Evolutionary conservation across 2,888 invertebrate genomes (phyloP), one percentile per base, ranked within the genome.

Genomic region (Brenthis ino): DNA sequence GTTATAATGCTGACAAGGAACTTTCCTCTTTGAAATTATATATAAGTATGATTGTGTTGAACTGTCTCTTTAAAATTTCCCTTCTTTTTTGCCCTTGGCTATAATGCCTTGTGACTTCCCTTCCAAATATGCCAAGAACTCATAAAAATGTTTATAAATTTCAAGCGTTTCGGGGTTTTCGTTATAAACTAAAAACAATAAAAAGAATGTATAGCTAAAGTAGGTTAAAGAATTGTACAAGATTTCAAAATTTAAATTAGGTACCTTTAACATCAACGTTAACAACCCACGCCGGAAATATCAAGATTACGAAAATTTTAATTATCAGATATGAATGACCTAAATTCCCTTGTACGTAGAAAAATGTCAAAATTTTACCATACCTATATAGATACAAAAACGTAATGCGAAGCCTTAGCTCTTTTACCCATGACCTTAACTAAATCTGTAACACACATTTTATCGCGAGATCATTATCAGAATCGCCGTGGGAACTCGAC

Each of bases 401-500:
- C 11, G 37, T 48, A 28, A 28, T 50, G 5, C 33, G 12, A 60
- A n/a, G 16, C 11, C 14, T 6, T 50, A 50, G 20, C 64, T 37
- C 13, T 37, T 53, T 51, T 69, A 53, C 60, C 43, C 58, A 48
- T 67, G 70, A 74, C 76, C 74, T 71, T 74, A 56, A 4, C 37
- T 57, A 57, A 60, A 71, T 73, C 71, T 67, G 67, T 70, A 65
- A 73, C 67, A 64, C 65, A 64, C 66, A 72, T 67, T 70, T 64
- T 68, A 48, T 68, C 66, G 68, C 47, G 20, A 67, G 73, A 73
- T 71, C 61, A 43, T 70, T 71, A 73, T 61, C 43, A 63, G 28
- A 63, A 63, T 73, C 73, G 24, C n/a, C 70, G 71, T 74, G 74
- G 61, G 74, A 74, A 74, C 67, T 28, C 43, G 60, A 68, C n/a